phyloP scores from a whole-genome alignment of 2,888 invertebrate genomes.

The Lasioglossum morio region DNA sequence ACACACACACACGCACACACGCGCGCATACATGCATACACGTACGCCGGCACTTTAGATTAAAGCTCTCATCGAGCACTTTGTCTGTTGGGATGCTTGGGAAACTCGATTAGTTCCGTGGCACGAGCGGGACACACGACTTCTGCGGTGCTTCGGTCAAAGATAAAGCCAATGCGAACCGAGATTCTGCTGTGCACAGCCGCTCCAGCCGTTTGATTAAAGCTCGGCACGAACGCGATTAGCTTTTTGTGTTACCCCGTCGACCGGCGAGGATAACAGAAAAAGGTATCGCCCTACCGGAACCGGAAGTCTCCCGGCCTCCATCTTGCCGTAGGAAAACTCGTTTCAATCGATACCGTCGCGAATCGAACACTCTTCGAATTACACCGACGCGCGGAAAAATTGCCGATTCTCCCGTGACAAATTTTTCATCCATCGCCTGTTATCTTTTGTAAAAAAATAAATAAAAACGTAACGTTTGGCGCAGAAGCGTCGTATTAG shows the following conservation, averaged over 20 bases:
- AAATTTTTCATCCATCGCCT: too few relatives aligned
- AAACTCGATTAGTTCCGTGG: conserved; percentile 66
- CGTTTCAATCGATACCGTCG: not conserved
- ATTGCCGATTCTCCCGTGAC: too few relatives aligned
- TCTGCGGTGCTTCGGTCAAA: conserved; percentile 63
- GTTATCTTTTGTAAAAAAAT: not conserved
- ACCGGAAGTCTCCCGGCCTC: not conserved
- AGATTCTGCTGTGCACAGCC: conserved; percentile 42
- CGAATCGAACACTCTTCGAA: not conserved
- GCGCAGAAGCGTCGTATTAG: not conserved
- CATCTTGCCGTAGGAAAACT: conserved; percentile 8
- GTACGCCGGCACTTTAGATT: conserved; percentile 67
- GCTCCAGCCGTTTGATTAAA: conserved; percentile 56
- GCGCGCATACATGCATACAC: not conserved
- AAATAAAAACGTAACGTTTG: not conserved
- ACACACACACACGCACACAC: not conserved
- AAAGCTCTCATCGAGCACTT: conserved; percentile 66
- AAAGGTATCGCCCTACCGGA: conserved; percentile 26
- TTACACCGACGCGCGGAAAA: not conserved
- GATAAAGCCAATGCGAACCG: conserved; percentile 60
- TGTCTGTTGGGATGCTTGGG: conserved; percentile 57
- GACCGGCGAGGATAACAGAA: conserved; percentile 25
- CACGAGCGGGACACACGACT: conserved; percentile 60
- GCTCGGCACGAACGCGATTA: conserved; percentile 57
- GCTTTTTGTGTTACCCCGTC: conserved; percentile 49